Conservation (phyloP, 2,113 vertebrate genomes). For the Cryptotis parvus region DNA sequence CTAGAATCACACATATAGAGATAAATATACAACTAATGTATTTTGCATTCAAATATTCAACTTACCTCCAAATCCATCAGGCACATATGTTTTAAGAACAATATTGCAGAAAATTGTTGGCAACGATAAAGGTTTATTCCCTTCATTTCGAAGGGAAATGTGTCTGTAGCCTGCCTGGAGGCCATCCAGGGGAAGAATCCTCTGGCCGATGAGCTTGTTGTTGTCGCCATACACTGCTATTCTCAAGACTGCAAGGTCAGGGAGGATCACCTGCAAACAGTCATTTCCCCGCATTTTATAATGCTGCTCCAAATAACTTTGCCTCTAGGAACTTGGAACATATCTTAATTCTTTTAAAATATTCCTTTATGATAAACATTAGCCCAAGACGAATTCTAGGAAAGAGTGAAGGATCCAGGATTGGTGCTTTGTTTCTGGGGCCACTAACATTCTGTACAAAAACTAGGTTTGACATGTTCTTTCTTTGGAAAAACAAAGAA, state of each 20-base stretch:
- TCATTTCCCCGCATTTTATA: conserved; percentile 7
- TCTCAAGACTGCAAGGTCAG: conserved; percentile 97
- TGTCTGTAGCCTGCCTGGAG: conserved; percentile 98
- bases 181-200: conserved; percentile 97
- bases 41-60: neutral
- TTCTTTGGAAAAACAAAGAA: conserved; percentile 25
- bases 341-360: neutral
- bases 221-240: conserved; percentile 98
- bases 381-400: neutral
- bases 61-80: conserved; percentile 98
- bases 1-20: neutral
- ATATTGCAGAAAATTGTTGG: conserved; percentile 99
- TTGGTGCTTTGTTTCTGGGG: neutral
- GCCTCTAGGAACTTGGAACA: neutral
- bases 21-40: neutral
- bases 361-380: neutral
- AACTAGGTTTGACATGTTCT: neutral
- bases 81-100: conserved; percentile 99
- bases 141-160: conserved; percentile 98
- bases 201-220: conserved; percentile 97
- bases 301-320: neutral
- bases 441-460: neutral
- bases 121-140: conserved; percentile 97
- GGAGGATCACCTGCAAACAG: conserved; percentile 94
- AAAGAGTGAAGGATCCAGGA: neutral